Evolutionary conservation across 2,113 vertebrate species (phyloP), one percentile per base, ranked within the genome.

Genomic region (Notothenia rossii): DNA sequence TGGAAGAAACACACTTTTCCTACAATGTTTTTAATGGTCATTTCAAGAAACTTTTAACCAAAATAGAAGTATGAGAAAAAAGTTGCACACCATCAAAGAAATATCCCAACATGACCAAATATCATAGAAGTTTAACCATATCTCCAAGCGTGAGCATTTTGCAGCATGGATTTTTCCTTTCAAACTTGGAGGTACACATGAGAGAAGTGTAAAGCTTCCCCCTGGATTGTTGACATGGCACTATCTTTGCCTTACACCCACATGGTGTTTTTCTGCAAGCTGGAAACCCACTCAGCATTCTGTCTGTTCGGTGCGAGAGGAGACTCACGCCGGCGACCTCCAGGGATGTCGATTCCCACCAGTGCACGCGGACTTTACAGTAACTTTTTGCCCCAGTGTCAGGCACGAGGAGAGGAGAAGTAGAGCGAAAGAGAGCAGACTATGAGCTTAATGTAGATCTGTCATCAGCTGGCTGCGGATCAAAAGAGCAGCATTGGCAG

Each of bases 401-500:
- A 62, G 69, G 45, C n/a, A 79, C 53, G 69, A 81, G 78, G 65
- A 78, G 75, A 74, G 75, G 72, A 68, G 69, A 79, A 69, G 60
- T 48, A 18, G 72, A 74, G 79, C 20, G 54, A 77, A 55, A 63
- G 71, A 65, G 86, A 68, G 63, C 69, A 84, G 84, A 87, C 85
- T 62, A 81, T 55, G 73, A 88, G 93, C 92, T 92, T 92, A 91
- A 93, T 88, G 91, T 87, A 90, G 91, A 92, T 91, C 89, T 90
- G 90, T 92, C 93, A 92, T 92, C 90, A 91, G 88, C 89, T 93
- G 93, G 92, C 90, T 68, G 79, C 70, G 79, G 89, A 94, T 93
- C 92, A 95, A 88, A 94, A 92, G 90, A 84, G 81, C 81, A 81
- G 81, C 88, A 80, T 89, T 94, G 92, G 92, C 91, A 91, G 88